Evolutionary conservation across 1,140 invertebrate genomes (phyloP), one percentile per base, ranked within the genome.

Genomic region (Ips nitidus): DNA sequence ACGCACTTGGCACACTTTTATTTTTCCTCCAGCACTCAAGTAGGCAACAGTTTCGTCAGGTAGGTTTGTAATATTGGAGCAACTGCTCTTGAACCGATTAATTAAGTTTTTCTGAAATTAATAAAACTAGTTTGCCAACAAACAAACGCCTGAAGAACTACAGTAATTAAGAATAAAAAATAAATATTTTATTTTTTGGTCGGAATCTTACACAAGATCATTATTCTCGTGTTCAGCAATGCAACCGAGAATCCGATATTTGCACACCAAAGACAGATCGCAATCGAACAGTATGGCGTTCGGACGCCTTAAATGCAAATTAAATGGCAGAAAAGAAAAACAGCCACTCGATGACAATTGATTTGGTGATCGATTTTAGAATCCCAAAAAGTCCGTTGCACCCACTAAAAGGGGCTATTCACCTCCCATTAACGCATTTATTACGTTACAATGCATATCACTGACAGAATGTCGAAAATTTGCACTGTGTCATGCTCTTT

Each of bases 311-410:
- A 55, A 22, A 55, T 55, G 52, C 37, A 55, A 55, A 55, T 55
- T 55, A 55, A 55, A 36, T 38, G n/a, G n/a, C 5, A 5, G 52
- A 55, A 55, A 55, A 22, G 52, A 53, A n/a, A 36, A 55, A 22
- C 7, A 55, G 37, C 5, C n/a, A 22, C 7, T 36, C n/a, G 37
- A 38, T 55, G 52, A 55, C 52, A 55, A 55, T 38, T 55, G 52
- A 55, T 55, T 55, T 37, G n/a, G 52, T 55, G 52, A 55, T 55
- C 52, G 52, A 55, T 55, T n/a, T 55, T 55, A 6, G 37, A 55
- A 55, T 38, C n/a, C 52, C n/a, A 55, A 55, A 55, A 55, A 55
- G 52, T 55, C 5, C 52, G 52, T 55, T 55, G 52, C 37, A 55
- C 52, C 37, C 52, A 37, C 52, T 55, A 55, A 55, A 55, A 55